phyloP scores from a whole-genome alignment of 2,113 vertebrate species.

The Sigmodon hispidus region DNA sequence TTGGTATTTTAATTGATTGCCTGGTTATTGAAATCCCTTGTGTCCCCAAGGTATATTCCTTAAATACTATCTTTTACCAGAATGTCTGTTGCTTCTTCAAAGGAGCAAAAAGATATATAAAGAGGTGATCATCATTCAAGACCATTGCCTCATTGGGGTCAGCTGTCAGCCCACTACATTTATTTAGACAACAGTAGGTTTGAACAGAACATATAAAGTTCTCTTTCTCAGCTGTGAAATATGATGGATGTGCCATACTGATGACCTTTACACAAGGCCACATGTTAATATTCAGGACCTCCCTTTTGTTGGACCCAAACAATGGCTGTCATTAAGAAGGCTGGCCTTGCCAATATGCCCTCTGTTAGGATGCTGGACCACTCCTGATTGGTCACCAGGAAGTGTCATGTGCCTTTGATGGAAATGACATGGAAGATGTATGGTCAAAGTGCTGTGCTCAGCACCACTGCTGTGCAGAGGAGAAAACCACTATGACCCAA shows the following conservation, averaged over 20 bases:
- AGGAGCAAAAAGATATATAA: conserved; percentile 61
- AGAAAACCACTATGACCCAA: conserved; percentile 91
- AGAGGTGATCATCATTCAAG: conserved; percentile 75
- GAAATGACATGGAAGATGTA: conserved; percentile 92
- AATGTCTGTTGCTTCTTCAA: conserved; percentile 67
- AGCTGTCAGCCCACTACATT: conserved; percentile 75
- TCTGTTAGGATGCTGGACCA: conserved; percentile 79
- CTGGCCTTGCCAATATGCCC: conserved; percentile 89
- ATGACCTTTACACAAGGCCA: conserved; percentile 86
- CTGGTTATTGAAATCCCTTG: conserved; percentile 73
- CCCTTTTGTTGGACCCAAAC: conserved; percentile 89
- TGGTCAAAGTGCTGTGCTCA: conserved; percentile 87
- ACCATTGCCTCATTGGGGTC: conserved; percentile 63
- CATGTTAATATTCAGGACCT: conserved; percentile 88
- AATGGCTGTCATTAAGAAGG: conserved; percentile 89
- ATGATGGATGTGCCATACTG: conserved; percentile 90
- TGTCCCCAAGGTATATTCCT: conserved; percentile 69
- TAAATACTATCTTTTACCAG: conserved; percentile 48
- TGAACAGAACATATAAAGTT: conserved; percentile 84
- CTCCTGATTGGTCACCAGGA: conserved; percentile 90
- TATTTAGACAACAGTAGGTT: conserved; percentile 83
- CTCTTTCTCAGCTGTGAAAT: conserved; percentile 83
- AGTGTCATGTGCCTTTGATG: conserved; percentile 90
- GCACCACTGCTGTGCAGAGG: conserved; percentile 89
- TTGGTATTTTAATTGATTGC: conserved; percentile 79